Percentiles rank a stretch among this genome's conserved stretches.
Conservation (phyloP, 1,140 invertebrate genomes). For the Neodiprion fabricii region DNA sequence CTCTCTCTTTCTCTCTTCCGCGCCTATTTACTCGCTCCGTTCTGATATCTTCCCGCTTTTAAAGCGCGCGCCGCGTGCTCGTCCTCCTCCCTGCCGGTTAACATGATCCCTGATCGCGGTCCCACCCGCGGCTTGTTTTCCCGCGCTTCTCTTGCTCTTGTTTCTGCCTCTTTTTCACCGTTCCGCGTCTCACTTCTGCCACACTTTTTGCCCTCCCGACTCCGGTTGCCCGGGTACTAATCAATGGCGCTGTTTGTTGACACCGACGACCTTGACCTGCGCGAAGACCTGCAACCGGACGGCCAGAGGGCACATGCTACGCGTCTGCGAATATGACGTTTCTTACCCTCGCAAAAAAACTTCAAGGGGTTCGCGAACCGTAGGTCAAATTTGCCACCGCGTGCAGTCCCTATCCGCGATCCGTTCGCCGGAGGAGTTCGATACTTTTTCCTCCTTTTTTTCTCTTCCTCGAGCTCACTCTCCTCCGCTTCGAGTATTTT, state of each 20-base stretch:
- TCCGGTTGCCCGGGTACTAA: neutral
- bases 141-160: neutral
- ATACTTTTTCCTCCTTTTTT: neutral
- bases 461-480: neutral
- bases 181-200: neutral
- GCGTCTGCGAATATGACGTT: no score
- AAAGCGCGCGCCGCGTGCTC: conserved; percentile 7
- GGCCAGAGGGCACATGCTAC: no score
- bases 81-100: neutral
- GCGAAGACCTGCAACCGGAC: neutral
- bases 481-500: neutral
- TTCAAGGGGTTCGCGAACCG: no score
- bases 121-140: neutral
- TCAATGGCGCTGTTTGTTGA: neutral
- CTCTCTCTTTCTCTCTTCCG: conserved; percentile 9
- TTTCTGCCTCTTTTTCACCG: neutral
- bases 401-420: no score
- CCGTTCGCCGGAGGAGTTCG: no score
- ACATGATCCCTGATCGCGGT: neutral
- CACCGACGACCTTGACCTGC: neutral
- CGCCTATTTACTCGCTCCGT: conserved; percentile 1
- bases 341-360: no score
- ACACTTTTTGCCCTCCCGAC: neutral
- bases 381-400: no score
- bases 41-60: conserved; percentile 4